These are phyloP conservation scores for Lagodon rhomboides DNA, from an alignment of 2,797 vertebrate species.

Conservation along the genomic window DNA sequence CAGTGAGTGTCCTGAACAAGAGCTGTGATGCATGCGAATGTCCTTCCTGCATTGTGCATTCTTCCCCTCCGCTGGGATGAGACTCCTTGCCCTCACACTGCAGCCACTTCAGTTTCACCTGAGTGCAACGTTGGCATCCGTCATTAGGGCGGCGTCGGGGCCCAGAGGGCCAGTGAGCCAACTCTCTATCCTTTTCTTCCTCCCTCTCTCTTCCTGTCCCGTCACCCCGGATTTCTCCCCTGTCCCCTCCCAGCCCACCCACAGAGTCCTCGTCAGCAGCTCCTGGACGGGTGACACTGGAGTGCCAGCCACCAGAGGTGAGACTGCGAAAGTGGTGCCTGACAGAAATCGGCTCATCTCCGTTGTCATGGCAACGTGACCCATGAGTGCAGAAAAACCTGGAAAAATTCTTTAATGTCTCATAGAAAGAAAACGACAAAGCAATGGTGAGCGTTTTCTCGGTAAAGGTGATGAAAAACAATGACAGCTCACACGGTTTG, in stretches of 20 bases:
- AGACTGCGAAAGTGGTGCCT: conserved; percentile 93
- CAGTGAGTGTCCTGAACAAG: conserved; percentile 29
- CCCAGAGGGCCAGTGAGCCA: conserved; percentile 47
- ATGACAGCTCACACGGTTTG: neutral
- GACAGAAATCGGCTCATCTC: conserved; percentile 86
- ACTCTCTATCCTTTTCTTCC: conserved; percentile 48
- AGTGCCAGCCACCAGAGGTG: conserved; percentile 85
- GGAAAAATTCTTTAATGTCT: conserved; percentile 29
- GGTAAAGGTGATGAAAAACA: neutral
- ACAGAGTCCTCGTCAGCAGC: conserved; percentile 68
- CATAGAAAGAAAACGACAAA: conserved; percentile 4
- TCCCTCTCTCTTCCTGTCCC: conserved; percentile 57
- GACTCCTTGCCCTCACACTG: conserved; percentile 68
- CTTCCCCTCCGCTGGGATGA: conserved; percentile 31
- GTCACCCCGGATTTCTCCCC: conserved; percentile 74
- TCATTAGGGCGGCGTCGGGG: conserved; percentile 73
- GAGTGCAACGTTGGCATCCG: conserved; percentile 81
- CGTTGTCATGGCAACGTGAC: conserved; percentile 91
- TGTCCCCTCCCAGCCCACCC: conserved; percentile 64
- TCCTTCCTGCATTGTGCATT: conserved; percentile 59
- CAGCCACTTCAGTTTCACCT: conserved; percentile 83
- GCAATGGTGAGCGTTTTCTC: neutral
- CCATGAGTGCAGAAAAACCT: conserved; percentile 71
- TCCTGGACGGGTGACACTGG: conserved; percentile 57
- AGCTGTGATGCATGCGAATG: conserved; percentile 21